Percentiles rank a stretch among this genome's conserved stretches.
Conservation (phyloP, 1,140 invertebrate genomes). For the Tetragonula clypearis region DNA sequence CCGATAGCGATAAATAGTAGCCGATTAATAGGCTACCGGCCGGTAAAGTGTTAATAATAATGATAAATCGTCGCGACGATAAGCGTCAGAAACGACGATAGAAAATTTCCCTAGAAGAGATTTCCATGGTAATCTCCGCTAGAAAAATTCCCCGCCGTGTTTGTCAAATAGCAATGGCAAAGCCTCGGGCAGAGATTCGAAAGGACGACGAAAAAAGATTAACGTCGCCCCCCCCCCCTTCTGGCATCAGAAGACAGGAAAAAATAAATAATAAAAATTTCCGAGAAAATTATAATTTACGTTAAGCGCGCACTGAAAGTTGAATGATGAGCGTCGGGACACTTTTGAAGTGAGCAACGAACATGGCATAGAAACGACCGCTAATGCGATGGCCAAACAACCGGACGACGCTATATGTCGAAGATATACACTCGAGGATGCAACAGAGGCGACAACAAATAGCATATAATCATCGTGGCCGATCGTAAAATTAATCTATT, state of each 20-base stretch:
- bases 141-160: neutral
- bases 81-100: neutral
- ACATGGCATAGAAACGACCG: slow-evolving; percentile 1
- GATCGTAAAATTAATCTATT: neutral
- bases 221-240: neutral
- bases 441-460: neutral
- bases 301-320: neutral
- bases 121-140: neutral
- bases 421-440: neutral
- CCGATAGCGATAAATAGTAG: no score
- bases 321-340: neutral
- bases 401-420: neutral
- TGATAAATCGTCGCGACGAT: neutral
- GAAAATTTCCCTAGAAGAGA: neutral
- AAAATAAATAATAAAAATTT: neutral
- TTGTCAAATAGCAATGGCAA: neutral
- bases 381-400: neutral
- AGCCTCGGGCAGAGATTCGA: neutral
- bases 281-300: neutral
- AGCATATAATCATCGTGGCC: neutral
- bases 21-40: no score
- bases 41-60: no score
- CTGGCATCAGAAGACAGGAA: neutral
- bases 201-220: neutral
- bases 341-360: neutral